Conservation (phyloP, 2,888 invertebrate genomes). For the Eupithecia inturbata region DNA sequence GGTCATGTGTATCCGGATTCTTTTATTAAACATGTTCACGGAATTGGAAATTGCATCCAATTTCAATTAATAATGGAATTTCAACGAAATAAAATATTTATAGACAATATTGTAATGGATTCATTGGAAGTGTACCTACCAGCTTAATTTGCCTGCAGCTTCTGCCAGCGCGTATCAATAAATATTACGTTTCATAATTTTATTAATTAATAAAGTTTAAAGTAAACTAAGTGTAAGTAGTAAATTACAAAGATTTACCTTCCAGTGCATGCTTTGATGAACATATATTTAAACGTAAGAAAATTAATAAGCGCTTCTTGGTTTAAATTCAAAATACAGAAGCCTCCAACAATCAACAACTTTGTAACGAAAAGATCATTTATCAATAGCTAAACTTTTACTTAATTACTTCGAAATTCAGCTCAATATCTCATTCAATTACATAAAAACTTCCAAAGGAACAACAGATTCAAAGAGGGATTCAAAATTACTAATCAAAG, state of each 20-base stretch:
- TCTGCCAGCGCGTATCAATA: background rate
- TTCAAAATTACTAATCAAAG: constrained; percentile 63
- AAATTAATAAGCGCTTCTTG: background rate
- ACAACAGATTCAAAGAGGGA: constrained; percentile 37
- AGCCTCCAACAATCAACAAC: background rate
- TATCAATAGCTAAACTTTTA: constrained; percentile 16
- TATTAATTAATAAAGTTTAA: background rate
- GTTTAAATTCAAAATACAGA: constrained; percentile 2
- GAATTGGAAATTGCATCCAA: background rate
- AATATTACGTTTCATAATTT: background rate
- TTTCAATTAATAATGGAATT: background rate
- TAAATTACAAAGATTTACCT: too few relatives aligned
- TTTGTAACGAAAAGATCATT: constrained; percentile 16
- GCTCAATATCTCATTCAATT: constrained; percentile 39
- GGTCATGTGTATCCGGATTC: background rate
- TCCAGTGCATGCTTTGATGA: background rate
- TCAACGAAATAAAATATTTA: background rate
- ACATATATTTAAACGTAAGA: background rate
- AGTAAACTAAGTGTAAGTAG: too few relatives aligned
- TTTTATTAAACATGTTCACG: background rate
- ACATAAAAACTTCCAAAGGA: constrained; percentile 32
- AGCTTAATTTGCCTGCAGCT: background rate
- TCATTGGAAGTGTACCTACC: background rate
- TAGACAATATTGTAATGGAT: background rate
- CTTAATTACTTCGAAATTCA: constrained; percentile 26